Evolutionary conservation across 1,140 invertebrate species (phyloP), one percentile per base, ranked within the genome.

Genomic region (Heliconius hermathena): DNA sequence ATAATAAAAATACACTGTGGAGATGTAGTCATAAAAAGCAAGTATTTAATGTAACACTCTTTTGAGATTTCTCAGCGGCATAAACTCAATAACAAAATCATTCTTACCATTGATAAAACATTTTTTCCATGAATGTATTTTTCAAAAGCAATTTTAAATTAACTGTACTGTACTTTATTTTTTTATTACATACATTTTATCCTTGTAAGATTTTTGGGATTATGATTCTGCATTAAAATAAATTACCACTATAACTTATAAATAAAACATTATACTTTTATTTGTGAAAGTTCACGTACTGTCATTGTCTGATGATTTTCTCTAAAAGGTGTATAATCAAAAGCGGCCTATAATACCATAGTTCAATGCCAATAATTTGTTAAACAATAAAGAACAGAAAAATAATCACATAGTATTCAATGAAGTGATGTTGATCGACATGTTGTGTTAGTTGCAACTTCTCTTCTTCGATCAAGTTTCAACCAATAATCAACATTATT

Each of bases 311-410:
- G 78, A 76, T 46, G 36, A 72, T 38, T 79, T 79, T 76, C 66
- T 22, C 49, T 33, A 72, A 33, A 60, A 76, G 36, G 60, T 66
- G 16, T 54, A 36, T 81, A 79, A 83, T 81, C 49, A 83, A 49
- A 57, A 78, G 79, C 75, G 72, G 75, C 77, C 49, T 33, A 20
- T 72, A 54, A 66, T 92, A 87, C 90, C 87, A 89, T 87, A 90
- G 89, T 91, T 91, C 86, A 90, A 88, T 88, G 92, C 88, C 89
- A 87, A 90, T 90, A 89, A 91, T 84, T 89, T 85, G 36, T 66
- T 82, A 81, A 82, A 83, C 84, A 86, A 72, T 82, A 87, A 89
- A 88, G 85, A 87, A 71, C 66, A 38, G 76, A 71, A 83, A 77
- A 38, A 29, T 36, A 36, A 36, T 36, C 5, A 33, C 33, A 33